phyloP scores from a whole-genome alignment of 2,113 vertebrate genomes.

The Pluvialis apricaria region DNA sequence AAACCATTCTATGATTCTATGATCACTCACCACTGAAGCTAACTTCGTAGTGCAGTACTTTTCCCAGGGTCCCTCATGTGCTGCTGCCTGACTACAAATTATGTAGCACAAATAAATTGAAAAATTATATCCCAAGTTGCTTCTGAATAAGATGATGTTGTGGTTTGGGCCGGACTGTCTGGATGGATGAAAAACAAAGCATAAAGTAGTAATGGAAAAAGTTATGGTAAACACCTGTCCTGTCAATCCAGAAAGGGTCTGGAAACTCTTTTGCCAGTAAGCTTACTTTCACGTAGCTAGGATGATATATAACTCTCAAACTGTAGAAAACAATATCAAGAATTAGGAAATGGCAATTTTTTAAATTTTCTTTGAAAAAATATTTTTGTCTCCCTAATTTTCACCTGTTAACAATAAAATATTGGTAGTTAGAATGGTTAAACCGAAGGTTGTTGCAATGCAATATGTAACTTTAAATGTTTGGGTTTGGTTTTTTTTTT shows the following conservation, averaged over 20 bases:
- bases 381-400: not conserved
- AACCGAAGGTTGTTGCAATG: not conserved
- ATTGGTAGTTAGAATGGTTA: not conserved
- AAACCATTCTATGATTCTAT: no score
- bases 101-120: not conserved
- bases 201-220: not conserved
- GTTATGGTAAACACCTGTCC: not conserved
- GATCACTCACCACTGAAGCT: not conserved
- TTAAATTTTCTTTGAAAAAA: not conserved
- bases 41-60: not conserved
- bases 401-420: not conserved
- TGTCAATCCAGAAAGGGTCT: not conserved
- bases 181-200: not conserved
- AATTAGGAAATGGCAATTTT: not conserved
- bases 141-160: not conserved
- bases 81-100: not conserved
- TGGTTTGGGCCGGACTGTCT: no score
- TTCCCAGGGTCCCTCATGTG: not conserved
- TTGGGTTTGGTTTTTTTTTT: not conserved
- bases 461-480: not conserved
- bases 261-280: not conserved
- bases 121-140: not conserved
- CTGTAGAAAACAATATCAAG: not conserved
- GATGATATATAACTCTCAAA: not conserved
- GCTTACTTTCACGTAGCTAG: not conserved